Percentiles rank a stretch among this genome's conserved stretches.
phyloP scores from a whole-genome alignment of 2,113 vertebrate species.

The Ammodramus savannarum region DNA sequence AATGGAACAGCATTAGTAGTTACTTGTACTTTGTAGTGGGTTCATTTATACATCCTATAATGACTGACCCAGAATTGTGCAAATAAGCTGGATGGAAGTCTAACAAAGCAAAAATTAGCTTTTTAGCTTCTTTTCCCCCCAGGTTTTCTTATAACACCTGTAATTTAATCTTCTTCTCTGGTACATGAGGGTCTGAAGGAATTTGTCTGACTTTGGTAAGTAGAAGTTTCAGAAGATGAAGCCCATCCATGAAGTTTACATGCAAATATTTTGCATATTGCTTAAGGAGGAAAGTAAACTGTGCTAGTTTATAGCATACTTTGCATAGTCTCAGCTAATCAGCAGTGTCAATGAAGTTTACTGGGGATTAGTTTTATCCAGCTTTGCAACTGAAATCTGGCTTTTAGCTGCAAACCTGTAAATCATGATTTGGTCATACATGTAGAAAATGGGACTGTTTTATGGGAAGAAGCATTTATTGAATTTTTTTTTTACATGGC shows the following conservation, averaged over 20 bases:
- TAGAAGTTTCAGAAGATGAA: neutral
- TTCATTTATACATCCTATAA: neutral
- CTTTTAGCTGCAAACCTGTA: neutral
- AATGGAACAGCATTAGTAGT: neutral
- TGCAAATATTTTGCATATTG: neutral
- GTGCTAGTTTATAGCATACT: neutral
- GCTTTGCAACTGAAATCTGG: neutral
- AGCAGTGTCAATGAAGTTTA: neutral
- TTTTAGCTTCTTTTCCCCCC: neutral
- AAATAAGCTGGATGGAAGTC: neutral
- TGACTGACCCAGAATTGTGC: neutral
- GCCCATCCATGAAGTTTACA: neutral
- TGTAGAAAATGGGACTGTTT: accelerated
- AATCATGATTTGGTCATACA: neutral
- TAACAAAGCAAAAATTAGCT: neutral
- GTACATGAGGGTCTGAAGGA: neutral
- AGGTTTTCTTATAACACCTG: neutral
- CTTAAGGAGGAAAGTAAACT: neutral
- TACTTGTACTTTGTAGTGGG: neutral
- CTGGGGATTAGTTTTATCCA: neutral
- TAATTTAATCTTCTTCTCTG: neutral
- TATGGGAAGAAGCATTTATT: neutral
- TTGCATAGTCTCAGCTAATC: neutral
- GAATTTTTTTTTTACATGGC: neutral
- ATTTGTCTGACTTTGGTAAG: neutral